These are phyloP conservation scores for Bombyx huttoni DNA, from an alignment of 2,888 invertebrate genomes.

Conservation along the genomic window DNA sequence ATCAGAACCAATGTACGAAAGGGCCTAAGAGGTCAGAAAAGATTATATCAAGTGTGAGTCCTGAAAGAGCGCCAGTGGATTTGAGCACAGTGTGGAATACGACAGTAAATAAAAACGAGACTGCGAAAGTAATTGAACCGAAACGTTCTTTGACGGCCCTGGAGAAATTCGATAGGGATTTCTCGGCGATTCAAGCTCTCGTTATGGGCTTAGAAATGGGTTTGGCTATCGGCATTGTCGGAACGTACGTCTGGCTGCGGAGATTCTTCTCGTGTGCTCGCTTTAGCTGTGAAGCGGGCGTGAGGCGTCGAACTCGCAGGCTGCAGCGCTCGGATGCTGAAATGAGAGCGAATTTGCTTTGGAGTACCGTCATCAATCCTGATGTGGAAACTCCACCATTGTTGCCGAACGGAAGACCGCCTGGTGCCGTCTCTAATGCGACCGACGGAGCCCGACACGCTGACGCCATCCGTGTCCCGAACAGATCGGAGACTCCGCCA, in stretches of 20 bases:
- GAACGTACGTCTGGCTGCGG: conserved; percentile 56
- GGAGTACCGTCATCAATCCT: conserved; percentile 43
- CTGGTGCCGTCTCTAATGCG: conserved; percentile 29
- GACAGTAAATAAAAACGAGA: conserved; percentile 23
- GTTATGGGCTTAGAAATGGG: conserved; percentile 56
- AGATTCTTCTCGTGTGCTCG: conserved; percentile 39
- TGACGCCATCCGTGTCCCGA: conserved; percentile 39
- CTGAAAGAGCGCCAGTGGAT: conserved; percentile 45
- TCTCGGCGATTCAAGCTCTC: conserved; percentile 56
- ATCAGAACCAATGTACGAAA: conserved; percentile 56
- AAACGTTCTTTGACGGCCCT: conserved; percentile 34
- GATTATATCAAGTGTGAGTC: conserved; percentile 61
- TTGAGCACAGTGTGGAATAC: conserved; percentile 54
- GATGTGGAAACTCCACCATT: conserved; percentile 56
- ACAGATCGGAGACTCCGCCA: conserved; percentile 55
- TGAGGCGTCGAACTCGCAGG: conserved; percentile 28
- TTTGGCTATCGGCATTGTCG: conserved; percentile 50
- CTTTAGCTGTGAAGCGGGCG: conserved; percentile 28
- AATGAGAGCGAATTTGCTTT: conserved; percentile 49
- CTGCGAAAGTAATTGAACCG: conserved; percentile 14
- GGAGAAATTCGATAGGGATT: conserved; percentile 51
- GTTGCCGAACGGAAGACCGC: conserved; percentile 34
- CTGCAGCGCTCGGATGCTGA: conserved; percentile 35
- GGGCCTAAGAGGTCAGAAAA: conserved; percentile 68
- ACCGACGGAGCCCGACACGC: conserved; percentile 31